phyloP scores from a whole-genome alignment of 2,888 invertebrate species.

The Campoplex capitator region DNA sequence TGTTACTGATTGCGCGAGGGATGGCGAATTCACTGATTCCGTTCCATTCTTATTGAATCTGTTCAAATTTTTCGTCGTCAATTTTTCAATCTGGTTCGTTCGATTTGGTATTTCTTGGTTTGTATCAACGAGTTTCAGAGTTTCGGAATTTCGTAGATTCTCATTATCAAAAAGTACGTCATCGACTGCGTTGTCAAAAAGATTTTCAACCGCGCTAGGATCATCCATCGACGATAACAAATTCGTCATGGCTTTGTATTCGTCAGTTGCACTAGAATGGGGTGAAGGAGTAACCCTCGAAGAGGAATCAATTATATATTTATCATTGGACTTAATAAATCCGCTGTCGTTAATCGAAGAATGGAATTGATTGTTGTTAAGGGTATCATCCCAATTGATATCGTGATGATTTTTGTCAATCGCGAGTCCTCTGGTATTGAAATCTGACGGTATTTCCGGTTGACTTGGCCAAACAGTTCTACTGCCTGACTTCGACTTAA shows the following conservation, averaged over 20 bases:
- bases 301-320: not conserved
- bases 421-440: not conserved
- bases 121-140: not conserved
- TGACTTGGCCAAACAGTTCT: not conserved
- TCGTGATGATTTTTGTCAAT: not conserved
- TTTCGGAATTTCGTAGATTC: slow-evolving; percentile 5
- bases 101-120: not conserved
- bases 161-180: not conserved
- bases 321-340: not conserved
- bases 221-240: not conserved
- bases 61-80: slow-evolving; percentile 46
- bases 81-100: not conserved
- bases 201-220: not conserved
- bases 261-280: not conserved
- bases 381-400: slow-evolving; percentile 19
- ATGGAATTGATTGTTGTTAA: slow-evolving; percentile 47
- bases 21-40: not conserved
- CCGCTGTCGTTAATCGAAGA: not conserved
- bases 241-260: not conserved
- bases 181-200: not conserved
- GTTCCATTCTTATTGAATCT: slow-evolving; percentile 22
- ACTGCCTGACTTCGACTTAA: slow-evolving; percentile 8
- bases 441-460: slow-evolving; percentile 30
- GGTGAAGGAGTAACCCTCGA: not conserved
- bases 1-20: not conserved